Conservation (phyloP, 2,797 vertebrate genomes). For the Pogonophryne albipinna region DNA sequence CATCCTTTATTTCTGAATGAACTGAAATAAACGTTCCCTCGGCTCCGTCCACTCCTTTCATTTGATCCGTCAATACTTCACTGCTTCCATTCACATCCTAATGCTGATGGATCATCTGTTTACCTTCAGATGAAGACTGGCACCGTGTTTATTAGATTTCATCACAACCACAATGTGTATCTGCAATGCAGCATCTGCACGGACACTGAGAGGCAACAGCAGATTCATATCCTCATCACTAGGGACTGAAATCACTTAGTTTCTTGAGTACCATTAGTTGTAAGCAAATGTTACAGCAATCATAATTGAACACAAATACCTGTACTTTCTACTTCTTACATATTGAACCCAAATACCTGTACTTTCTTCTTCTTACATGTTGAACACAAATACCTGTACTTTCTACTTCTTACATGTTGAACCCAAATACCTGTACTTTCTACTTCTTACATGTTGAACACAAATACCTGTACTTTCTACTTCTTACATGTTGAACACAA, state of each 20-base stretch:
- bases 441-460: no score
- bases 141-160: slow-evolving; percentile 47
- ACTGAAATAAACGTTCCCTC: no score
- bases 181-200: slow-evolving; percentile 39
- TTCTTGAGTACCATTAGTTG: not conserved
- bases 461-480: no score
- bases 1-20: no score
- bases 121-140: slow-evolving; percentile 45
- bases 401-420: no score
- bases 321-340: no score
- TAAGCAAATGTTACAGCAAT: not conserved
- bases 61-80: slow-evolving; percentile 22
- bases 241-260: not conserved
- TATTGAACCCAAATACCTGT: no score
- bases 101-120: slow-evolving; percentile 54
- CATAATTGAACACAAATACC: no score
- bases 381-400: no score
- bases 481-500: no score
- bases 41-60: slow-evolving; percentile 19
- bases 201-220: slow-evolving; percentile 14
- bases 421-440: no score
- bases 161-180: slow-evolving; percentile 14
- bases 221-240: not conserved
- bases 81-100: slow-evolving; percentile 30
- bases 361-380: no score